Evolutionary conservation across 2,888 invertebrate genomes (phyloP), one percentile per base, ranked within the genome.

Genomic region (Microdon myrmicae): DNA sequence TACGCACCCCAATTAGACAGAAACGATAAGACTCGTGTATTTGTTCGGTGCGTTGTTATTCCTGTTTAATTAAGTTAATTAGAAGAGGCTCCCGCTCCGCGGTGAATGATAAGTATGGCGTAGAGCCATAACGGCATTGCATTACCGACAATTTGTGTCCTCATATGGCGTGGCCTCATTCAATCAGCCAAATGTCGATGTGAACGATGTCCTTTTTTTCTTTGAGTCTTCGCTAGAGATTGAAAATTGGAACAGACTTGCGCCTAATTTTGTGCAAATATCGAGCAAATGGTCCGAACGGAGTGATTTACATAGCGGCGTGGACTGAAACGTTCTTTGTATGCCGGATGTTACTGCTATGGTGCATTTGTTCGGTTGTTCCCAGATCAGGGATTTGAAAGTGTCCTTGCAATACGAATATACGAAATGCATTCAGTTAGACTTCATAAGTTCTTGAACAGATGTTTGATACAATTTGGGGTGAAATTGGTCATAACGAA

Each of bases 41-140:
- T 49, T 56, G 43, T 22, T 28, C 60, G 51, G 43, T 68, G 73
- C 69, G 70, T 73, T 76, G 75, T 75, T 77, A 76, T 74, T 75
- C 68, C 71, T 69, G 72, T 76, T 78, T 77, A 78, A 78, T 78
- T 78, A 77, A 76, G 72, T 75, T 77, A 78, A 78, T 78, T 76
- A 75, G 70, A 71, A 51, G 69, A 58, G 45, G 58, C 58, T 41
- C 51, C 38, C 34, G 23, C 39, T 20, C 13, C 17, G 22, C 28
- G 31, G 22, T 38, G 25, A n/a, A 14, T 26, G 38, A 26, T 26
- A 37, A 45, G 43, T 49, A 44, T 31, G 10, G 44, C n/a, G n/a
- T n/a, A n/a, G n/a, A n/a, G n/a, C n/a, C n/a, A n/a, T 19, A 43
- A 38, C 48, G 28, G 39, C 32, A 29, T 44, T 23, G 28, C 45